Percentiles rank a stretch among this genome's conserved stretches.
Conservation (phyloP, 1,140 invertebrate species). For the Phymastichus coffea region DNA sequence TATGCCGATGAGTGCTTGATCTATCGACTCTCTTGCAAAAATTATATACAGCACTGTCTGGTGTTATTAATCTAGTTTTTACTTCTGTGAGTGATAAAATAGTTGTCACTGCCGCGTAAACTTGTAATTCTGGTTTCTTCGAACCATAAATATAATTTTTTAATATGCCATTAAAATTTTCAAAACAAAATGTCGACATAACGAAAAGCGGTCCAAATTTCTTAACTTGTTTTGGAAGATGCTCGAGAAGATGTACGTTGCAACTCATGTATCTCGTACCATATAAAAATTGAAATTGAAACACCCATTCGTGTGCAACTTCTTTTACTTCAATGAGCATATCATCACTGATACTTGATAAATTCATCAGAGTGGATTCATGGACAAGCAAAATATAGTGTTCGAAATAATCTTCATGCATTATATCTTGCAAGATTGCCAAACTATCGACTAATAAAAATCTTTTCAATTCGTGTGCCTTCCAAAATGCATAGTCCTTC, state of each 20-base stretch:
- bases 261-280: constrained; percentile 1
- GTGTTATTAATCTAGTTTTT: background rate
- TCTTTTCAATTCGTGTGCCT: constrained; percentile 21
- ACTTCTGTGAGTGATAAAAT: background rate
- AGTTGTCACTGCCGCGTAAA: background rate
- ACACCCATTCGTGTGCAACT: constrained; percentile 14
- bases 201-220: constrained; percentile 23
- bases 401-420: constrained; percentile 18
- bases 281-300: constrained; percentile 17
- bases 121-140: background rate
- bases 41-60: background rate
- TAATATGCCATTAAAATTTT: constrained; percentile 5
- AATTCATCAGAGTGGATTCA: constrained; percentile 4
- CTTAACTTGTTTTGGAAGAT: constrained; percentile 11
- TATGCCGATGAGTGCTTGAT: background rate
- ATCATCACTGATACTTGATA: constrained; percentile 7
- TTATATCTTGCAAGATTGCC: constrained; percentile 15
- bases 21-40: background rate
- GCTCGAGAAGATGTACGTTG: constrained; percentile 23
- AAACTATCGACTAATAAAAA: constrained; percentile 23
- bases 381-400: constrained; percentile 20
- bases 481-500: constrained; percentile 5
- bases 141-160: background rate
- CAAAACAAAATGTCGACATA: constrained; percentile 22
- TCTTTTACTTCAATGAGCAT: too few species aligned